Conservation (phyloP, 2,888 invertebrate genomes). For the Dascillus cervinus region DNA sequence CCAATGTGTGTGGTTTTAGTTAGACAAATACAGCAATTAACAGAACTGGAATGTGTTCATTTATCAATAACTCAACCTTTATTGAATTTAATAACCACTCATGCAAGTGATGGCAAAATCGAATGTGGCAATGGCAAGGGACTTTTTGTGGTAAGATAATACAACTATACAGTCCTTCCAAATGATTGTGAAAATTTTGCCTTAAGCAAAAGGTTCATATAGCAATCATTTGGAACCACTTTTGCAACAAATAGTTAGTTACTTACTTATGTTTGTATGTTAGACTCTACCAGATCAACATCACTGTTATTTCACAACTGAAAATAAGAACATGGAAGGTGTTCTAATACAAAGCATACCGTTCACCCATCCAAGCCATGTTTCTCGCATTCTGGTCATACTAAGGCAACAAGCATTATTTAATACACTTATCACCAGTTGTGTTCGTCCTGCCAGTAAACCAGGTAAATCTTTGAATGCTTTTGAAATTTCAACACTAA, state of each 20-base stretch:
- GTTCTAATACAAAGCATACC: constrained; percentile 73
- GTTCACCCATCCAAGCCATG: constrained; percentile 90
- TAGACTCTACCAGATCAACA: constrained; percentile 87
- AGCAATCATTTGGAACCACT: too few relatives aligned
- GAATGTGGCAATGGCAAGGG: constrained; percentile 68
- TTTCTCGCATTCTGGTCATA: constrained; percentile 75
- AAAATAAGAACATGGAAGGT: constrained; percentile 68
- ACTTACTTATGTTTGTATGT: constrained; percentile 27
- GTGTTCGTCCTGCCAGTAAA: constrained; percentile 74
- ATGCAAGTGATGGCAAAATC: constrained; percentile 66
- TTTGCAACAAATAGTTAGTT: too few relatives aligned
- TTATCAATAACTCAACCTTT: constrained; percentile 54
- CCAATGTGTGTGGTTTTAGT: constrained; percentile 77
- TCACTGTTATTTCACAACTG: constrained; percentile 90
- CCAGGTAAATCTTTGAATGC: constrained; percentile 50
- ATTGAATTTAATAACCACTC: constrained; percentile 70
- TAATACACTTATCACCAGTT: constrained; percentile 81
- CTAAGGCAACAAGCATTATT: constrained; percentile 87
- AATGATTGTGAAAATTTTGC: too few relatives aligned
- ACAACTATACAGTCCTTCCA: too few relatives aligned
- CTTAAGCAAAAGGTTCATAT: too few relatives aligned
- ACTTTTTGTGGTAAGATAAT: constrained; percentile 72
- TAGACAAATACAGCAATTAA: constrained; percentile 54
- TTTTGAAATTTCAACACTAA: neutral
- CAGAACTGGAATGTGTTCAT: constrained; percentile 52